Evolutionary conservation across 2,797 vertebrate species (phyloP).

Genomic region (Lutra lutra): DNA sequence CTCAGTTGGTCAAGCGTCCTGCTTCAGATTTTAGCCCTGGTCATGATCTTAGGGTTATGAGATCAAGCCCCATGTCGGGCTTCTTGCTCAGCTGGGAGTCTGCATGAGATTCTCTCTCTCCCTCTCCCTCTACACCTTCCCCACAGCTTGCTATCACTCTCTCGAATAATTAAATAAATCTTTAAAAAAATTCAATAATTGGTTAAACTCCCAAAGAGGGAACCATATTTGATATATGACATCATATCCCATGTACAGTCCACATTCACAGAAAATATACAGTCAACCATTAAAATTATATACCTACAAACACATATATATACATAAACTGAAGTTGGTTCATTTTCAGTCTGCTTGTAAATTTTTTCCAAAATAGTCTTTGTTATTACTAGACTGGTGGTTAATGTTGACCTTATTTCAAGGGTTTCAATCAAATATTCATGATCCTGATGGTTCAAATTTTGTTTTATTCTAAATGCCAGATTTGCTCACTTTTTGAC

Average conservation of each 20-base stretch:
- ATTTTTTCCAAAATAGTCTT: neutral
- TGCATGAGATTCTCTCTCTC: neutral
- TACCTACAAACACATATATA: neutral
- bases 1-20: neutral
- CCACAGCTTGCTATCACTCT: neutral
- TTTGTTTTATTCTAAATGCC: slow-evolving; percentile 28
- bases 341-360: neutral
- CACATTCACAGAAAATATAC: neutral
- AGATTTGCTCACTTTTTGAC: neutral
- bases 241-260: neutral
- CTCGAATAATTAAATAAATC: neutral
- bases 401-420: neutral
- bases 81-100: neutral
- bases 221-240: neutral
- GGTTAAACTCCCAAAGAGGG: neutral
- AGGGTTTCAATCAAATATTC: neutral
- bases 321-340: neutral
- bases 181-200: slow-evolving; percentile 4
- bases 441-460: neutral
- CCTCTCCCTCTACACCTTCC: neutral
- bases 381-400: neutral
- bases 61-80: neutral
- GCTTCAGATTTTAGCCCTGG: neutral
- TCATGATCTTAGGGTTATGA: neutral
- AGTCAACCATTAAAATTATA: neutral